Base-by-base conservation (phyloP, 2,797 vertebrate genomes). In the Numenius phaeopus region DNA sequence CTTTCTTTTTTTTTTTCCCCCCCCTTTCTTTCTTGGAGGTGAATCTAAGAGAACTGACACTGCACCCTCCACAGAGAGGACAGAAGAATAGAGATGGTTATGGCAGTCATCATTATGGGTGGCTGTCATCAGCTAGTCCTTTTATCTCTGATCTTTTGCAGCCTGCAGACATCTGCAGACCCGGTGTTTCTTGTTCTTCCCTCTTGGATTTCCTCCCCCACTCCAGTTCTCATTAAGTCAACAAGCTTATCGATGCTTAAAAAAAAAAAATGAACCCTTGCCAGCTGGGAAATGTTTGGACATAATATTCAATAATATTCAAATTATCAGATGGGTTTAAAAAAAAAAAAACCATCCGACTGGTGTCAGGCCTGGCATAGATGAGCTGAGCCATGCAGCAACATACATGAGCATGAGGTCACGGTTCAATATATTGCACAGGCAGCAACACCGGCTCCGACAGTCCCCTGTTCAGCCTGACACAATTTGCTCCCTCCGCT, bases 51-150 rank as follows among this genome's bases (percentile, higher is more conserved):
- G 62, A 80, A 85, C 17, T 12, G 26, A 62, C 30, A 46, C 17
- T 0, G 1, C 12, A n/a, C 4, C 62, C 34, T 42, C 19, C 62
- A 42, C 0, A 0, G 71, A 4, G 1, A 82, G 18, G 47, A 11
- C 46, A 39, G 22, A 21, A 3, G 2, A 72, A 49, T 0, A 0
- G 58, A 92, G 39, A 46, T 14, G 19, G 59, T 7, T 79, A 55
- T 3, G 8, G 62, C 62, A 57, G 46, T 32, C 40, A 27, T 21
- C 26, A 10, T 11, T 21, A 57, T 0, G 0, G 32, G 4, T 29
- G 47, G 58, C 47, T 72, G 39, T 10, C 3, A 7, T 19, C 83
- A 89, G 67, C 46, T 66, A 58, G 32, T 16, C 52, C 55, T 88
- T 88, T 83, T 52, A 69, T 37, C 49, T 3, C 0, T 3, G 6